Conservation (phyloP, 2,888 invertebrate genomes). For the Hydrotaea cyrtoneurina region DNA sequence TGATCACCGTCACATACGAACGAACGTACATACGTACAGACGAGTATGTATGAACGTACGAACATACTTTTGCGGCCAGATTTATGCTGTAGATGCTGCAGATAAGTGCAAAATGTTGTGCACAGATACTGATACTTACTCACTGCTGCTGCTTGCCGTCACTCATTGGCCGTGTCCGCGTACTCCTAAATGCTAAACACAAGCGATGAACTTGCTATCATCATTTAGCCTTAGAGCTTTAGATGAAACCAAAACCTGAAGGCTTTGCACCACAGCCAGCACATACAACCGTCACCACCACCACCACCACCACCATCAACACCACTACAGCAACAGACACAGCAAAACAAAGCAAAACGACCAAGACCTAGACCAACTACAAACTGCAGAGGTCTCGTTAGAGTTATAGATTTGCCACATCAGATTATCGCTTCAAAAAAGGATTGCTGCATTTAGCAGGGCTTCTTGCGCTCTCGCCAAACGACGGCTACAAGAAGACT, state of each 20-base stretch:
- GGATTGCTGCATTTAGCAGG: slow-evolving; percentile 54
- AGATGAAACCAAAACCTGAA: slow-evolving; percentile 60
- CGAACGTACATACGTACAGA: slow-evolving; percentile 47
- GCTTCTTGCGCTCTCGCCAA: slow-evolving; percentile 43
- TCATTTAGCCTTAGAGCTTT: slow-evolving; percentile 62
- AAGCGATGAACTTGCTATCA: slow-evolving; percentile 65
- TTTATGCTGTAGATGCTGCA: slow-evolving; percentile 77
- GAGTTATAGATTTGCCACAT: slow-evolving; percentile 67
- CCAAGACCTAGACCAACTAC: slow-evolving; percentile 53
- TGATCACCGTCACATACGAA: slow-evolving; percentile 71
- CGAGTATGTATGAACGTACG: not conserved
- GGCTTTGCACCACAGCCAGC: slow-evolving; percentile 40
- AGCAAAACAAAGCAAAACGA: no score
- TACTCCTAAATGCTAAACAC: slow-evolving; percentile 62
- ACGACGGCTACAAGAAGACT: not conserved
- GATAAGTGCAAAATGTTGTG: slow-evolving; percentile 78
- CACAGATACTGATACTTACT: slow-evolving; percentile 75
- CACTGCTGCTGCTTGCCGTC: slow-evolving; percentile 69
- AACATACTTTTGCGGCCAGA: slow-evolving; percentile 72
- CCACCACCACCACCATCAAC: slow-evolving; percentile 32
- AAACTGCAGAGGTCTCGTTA: slow-evolving; percentile 63
- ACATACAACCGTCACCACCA: not conserved
- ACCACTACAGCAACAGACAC: not conserved
- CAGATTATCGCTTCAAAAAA: slow-evolving; percentile 62
- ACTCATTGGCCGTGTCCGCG: slow-evolving; percentile 51